Conservation (phyloP, 2,113 vertebrate genomes). For the Hiodon alosoides region DNA sequence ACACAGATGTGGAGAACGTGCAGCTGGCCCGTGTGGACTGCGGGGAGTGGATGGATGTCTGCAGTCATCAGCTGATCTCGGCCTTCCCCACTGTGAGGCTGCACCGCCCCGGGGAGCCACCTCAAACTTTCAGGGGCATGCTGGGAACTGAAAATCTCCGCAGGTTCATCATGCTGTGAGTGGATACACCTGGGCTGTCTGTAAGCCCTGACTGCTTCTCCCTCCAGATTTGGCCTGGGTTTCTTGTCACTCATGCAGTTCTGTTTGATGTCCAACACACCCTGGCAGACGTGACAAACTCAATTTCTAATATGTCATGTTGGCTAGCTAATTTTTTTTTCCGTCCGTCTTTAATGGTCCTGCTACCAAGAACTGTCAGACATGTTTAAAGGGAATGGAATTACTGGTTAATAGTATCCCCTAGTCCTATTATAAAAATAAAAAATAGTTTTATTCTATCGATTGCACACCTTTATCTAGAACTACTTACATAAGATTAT, state of each 20-base stretch:
- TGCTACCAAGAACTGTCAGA: no score
- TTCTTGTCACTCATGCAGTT: no score
- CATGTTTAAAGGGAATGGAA: no score
- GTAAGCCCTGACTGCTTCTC: neutral
- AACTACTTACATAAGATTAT: neutral
- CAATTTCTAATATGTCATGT: no score
- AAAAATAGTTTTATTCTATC: neutral
- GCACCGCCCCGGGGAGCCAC: constrained; percentile 50
- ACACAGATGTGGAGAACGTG: constrained; percentile 46
- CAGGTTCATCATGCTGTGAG: constrained; percentile 83
- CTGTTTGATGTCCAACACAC: no score
- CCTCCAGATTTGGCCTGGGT: no score
- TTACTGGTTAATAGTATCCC: no score
- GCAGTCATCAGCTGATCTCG: constrained; percentile 68
- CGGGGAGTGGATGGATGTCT: constrained; percentile 80
- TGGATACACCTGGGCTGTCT: neutral
- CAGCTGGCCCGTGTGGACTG: constrained; percentile 74
- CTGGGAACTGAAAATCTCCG: constrained; percentile 69
- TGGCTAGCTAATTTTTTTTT: no score
- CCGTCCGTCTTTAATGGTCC: no score
- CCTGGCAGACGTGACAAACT: no score
- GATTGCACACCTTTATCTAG: neutral
- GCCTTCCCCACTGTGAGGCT: constrained; percentile 72
- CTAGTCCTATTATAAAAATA: no score
- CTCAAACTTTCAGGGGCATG: constrained; percentile 72